Percentiles rank a stretch among this genome's conserved stretches.
Conservation (phyloP, 2,888 invertebrate genomes). For the Anthoptus insignis region DNA sequence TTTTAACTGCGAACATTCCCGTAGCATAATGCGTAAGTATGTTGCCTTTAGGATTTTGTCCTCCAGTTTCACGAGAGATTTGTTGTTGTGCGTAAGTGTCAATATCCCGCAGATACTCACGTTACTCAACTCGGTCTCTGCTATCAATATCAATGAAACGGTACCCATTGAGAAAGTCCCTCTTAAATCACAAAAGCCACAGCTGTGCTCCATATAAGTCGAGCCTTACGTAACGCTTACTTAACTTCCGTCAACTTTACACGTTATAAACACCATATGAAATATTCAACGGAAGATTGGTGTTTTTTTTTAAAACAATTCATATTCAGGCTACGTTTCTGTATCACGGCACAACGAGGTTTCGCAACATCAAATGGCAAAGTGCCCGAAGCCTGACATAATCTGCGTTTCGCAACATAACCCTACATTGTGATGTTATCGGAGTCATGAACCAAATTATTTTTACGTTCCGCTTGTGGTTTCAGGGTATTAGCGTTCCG, state of each 20-base stretch:
- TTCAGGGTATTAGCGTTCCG: constrained; percentile 34
- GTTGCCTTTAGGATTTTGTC: too few species aligned
- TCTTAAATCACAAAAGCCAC: constrained; percentile 31
- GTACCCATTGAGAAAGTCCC: constrained; percentile 33
- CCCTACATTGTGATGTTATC: constrained; percentile 47
- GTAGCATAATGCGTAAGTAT: too few species aligned
- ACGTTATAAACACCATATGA: constrained; percentile 61
- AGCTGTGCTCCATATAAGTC: constrained; percentile 42
- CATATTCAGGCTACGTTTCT: constrained; percentile 73
- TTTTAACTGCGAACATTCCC: too few species aligned
- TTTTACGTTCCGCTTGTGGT: constrained; percentile 39
- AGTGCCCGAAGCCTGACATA: constrained; percentile 56
- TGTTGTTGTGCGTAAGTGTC: neutral
- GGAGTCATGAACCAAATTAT: constrained; percentile 39
- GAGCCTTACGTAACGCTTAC: constrained; percentile 38
- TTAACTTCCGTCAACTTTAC: constrained; percentile 52
- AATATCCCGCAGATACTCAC: constrained; percentile 20
- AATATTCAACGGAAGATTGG: constrained; percentile 68
- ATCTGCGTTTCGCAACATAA: constrained; percentile 43
- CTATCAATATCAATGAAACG: constrained; percentile 34
- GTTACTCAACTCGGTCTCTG: constrained; percentile 17
- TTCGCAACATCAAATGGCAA: constrained; percentile 66
- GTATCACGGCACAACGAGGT: constrained; percentile 55
- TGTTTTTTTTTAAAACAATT: constrained; percentile 60
- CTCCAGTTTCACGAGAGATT: neutral